Evolutionary conservation across 2,113 vertebrate genomes (phyloP).

Genomic region (Passerina amoena): DNA sequence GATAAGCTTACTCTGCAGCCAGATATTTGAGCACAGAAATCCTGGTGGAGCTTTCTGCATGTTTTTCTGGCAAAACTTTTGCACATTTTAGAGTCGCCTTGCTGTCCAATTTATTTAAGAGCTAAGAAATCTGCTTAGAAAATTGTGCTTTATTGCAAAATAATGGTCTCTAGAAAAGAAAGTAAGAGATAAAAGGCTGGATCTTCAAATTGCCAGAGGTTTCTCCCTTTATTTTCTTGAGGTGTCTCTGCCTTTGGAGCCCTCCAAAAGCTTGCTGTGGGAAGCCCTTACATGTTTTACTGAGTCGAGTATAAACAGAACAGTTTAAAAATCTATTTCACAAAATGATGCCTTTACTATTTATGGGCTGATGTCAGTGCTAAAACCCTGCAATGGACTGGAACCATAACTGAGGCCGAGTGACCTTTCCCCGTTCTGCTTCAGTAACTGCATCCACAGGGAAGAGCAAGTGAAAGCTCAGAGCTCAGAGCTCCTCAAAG

Average conservation of each 20-base stretch:
- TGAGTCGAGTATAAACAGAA: neutral
- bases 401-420: neutral
- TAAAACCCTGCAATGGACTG: slow-evolving; percentile 43
- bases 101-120: neutral
- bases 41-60: neutral
- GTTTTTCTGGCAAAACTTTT: neutral
- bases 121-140: neutral
- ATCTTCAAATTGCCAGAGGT: neutral
- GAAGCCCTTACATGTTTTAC: neutral
- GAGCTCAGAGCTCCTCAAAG: neutral
- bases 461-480: neutral
- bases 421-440: slow-evolving; percentile 19
- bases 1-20: neutral
- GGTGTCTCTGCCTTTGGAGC: neutral
- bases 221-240: neutral
- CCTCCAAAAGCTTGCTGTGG: neutral
- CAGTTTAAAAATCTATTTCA: slow-evolving; percentile 47
- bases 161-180: neutral
- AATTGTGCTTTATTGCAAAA: neutral
- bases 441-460: neutral
- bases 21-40: neutral
- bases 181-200: neutral
- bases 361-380: slow-evolving; percentile 32
- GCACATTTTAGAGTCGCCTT: neutral
- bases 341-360: slow-evolving; percentile 11